A percentile compares a stretch with the other conserved stretches of the same genome.
Evolutionary conservation across 2,888 invertebrate genomes (phyloP).

Genomic region (Drosophila atripex): DNA sequence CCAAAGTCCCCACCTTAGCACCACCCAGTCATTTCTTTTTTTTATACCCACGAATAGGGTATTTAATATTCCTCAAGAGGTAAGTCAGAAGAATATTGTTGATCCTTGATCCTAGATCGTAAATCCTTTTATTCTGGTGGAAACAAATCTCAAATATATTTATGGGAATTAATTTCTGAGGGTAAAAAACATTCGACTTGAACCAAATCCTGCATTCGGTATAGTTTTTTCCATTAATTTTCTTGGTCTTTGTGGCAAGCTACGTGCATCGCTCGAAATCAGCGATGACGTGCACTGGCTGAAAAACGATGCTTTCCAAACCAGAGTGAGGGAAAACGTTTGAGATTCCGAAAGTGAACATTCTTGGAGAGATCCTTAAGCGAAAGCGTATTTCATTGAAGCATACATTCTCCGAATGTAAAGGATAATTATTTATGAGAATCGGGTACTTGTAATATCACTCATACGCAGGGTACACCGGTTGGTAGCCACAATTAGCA

Average conservation of each 20-base stretch:
- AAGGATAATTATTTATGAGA: background rate
- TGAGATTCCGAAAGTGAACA: background rate
- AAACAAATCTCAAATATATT: no score
- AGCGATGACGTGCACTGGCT: conserved; percentile 42
- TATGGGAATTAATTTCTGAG: background rate
- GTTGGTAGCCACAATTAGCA: background rate
- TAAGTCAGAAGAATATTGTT: no score
- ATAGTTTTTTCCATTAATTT: conserved; percentile 38
- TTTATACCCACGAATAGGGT: background rate
- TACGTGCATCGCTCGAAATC: conserved; percentile 53
- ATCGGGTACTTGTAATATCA: background rate
- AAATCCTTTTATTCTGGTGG: no score
- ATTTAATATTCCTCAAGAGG: background rate
- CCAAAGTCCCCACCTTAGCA: conserved; percentile 10
- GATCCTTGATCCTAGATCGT: no score
- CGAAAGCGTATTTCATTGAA: background rate
- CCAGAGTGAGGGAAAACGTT: conserved; percentile 16
- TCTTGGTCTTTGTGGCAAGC: conserved; percentile 33
- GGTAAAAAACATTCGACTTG: background rate
- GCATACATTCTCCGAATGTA: background rate
- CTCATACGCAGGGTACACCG: background rate
- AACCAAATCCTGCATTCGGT: background rate
- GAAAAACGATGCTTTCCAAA: conserved; percentile 27
- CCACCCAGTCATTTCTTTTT: background rate
- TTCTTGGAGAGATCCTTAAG: conserved; percentile 3